Evolutionary conservation across 2,113 vertebrate genomes (phyloP).

Genomic region (Ctenodactylus gundi): DNA sequence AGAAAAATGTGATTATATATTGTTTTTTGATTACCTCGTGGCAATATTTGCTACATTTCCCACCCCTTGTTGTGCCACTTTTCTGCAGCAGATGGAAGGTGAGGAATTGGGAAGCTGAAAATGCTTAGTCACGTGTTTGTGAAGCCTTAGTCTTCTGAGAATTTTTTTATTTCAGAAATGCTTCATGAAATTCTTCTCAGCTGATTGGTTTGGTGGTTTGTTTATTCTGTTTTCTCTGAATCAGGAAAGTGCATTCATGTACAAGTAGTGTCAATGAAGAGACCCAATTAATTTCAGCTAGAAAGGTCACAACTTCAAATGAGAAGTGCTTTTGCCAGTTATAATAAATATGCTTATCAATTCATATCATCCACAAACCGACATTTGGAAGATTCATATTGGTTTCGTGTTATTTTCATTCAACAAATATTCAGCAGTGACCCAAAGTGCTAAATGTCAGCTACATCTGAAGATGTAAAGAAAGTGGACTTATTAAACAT

Average conservation of each 20-base stretch:
- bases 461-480: constrained; percentile 29
- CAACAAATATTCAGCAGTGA: not conserved
- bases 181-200: not conserved
- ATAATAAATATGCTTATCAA: not conserved
- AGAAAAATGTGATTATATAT: not conserved
- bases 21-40: not conserved
- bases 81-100: not conserved
- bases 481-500: not conserved
- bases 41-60: not conserved
- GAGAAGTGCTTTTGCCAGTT: not conserved
- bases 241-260: not conserved
- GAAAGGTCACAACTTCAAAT: constrained; percentile 4
- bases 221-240: constrained; percentile 37
- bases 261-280: not conserved
- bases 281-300: constrained; percentile 39
- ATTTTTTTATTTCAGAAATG: constrained; percentile 31
- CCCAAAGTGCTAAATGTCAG: not conserved
- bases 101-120: not conserved
- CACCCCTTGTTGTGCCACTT: not conserved
- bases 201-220: not conserved
- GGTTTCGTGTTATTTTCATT: constrained; percentile 39
- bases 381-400: constrained; percentile 6
- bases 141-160: not conserved
- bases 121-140: not conserved
- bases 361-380: not conserved